These are phyloP conservation scores for Hoplodrina blanda DNA, from an alignment of 2,888 invertebrate genomes.

Conservation along the genomic window DNA sequence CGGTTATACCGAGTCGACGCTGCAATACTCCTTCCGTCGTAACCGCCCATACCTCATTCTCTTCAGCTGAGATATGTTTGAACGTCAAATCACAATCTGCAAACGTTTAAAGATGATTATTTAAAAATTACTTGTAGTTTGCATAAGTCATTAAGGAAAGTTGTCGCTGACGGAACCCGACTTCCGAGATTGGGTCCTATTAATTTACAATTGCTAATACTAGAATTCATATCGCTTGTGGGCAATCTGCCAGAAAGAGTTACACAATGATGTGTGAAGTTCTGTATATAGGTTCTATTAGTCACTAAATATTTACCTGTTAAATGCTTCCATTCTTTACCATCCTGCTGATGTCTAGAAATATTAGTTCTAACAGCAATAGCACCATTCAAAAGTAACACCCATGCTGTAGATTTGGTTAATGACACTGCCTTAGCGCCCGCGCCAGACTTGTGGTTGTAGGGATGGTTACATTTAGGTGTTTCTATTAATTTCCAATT, in stretches of 20 bases:
- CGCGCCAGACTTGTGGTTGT: slow-evolving; percentile 75
- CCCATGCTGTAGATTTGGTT: slow-evolving; percentile 94
- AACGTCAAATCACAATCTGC: slow-evolving; percentile 89
- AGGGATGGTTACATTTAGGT: slow-evolving; percentile 78
- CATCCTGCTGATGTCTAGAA: slow-evolving; percentile 94
- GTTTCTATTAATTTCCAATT: slow-evolving; percentile 96
- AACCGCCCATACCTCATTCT: slow-evolving; percentile 94
- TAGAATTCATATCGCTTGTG: background rate
- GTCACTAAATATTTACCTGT: slow-evolving; percentile 76
- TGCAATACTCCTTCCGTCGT: slow-evolving; percentile 93
- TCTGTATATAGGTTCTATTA: background rate
- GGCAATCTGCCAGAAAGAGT: background rate
- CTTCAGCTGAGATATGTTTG: slow-evolving; percentile 93
- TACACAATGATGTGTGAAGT: background rate
- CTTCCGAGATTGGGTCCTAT: no score
- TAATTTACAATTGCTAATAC: no score
- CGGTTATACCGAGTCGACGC: slow-evolving; percentile 94
- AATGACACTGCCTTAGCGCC: slow-evolving; percentile 94
- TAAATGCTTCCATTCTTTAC: slow-evolving; percentile 95
- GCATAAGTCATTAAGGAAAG: background rate
- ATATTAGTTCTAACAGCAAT: slow-evolving; percentile 95
- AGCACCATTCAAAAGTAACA: slow-evolving; percentile 93
- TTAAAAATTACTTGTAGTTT: background rate
- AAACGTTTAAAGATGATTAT: slow-evolving; percentile 66
- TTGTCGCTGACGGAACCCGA: no score